Conservation (phyloP, 2,888 invertebrate species). For the Lasioglossum calceatum region DNA sequence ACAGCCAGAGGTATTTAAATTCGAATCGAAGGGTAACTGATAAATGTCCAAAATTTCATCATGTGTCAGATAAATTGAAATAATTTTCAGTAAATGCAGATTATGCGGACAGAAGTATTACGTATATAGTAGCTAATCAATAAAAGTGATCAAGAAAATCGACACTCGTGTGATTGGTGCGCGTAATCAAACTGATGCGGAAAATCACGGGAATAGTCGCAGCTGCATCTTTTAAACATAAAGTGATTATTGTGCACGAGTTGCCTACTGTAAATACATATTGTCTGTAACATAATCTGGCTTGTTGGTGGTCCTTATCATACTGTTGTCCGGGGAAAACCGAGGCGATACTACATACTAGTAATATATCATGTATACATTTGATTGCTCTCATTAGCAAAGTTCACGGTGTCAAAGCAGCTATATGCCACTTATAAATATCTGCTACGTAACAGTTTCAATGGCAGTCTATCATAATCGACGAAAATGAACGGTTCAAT, state of each 20-base stretch:
- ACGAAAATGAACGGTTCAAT: conserved; percentile 28
- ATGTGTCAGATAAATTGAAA: background rate
- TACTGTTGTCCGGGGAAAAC: background rate
- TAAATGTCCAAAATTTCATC: background rate
- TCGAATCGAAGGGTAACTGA: background rate
- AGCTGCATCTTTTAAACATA: background rate
- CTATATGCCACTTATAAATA: conserved; percentile 16
- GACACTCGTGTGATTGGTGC: background rate
- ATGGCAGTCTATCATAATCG: conserved; percentile 2
- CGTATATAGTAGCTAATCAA: background rate
- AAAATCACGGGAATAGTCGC: background rate
- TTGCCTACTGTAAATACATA: background rate
- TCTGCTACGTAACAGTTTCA: background rate
- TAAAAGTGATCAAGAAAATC: background rate
- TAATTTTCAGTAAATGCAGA: background rate
- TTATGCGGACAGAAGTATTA: background rate
- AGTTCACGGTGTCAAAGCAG: conserved; percentile 20
- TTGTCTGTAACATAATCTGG: background rate
- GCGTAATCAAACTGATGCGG: background rate
- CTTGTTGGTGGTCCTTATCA: background rate
- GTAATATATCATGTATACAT: background rate
- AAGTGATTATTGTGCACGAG: background rate
- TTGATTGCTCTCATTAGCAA: background rate
- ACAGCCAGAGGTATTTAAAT: background rate
- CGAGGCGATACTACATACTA: background rate